A percentile compares a stretch with the other conserved stretches of the same genome.
phyloP scores from a whole-genome alignment of 2,797 vertebrate species.

The Tenualosa thibaudeaui region DNA sequence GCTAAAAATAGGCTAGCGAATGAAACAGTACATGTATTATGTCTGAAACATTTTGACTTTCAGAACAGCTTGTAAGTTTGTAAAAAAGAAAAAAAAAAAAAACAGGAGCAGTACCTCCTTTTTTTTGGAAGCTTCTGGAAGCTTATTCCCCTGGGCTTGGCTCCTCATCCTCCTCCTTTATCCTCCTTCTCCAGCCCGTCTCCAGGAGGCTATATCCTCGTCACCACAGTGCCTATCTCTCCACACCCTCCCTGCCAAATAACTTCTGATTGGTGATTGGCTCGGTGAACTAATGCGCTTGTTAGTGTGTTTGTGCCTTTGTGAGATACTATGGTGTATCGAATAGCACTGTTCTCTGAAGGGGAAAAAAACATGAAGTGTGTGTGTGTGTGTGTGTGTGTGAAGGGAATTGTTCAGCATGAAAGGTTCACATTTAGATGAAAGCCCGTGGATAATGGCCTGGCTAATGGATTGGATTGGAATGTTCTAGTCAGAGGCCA shows the following conservation, averaged over 20 bases:
- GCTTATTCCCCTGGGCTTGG: neutral
- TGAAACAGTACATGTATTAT: neutral
- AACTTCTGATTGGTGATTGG: slow-evolving; percentile 5
- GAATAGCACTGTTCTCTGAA: neutral
- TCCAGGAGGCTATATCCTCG: neutral
- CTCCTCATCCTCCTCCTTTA: neutral
- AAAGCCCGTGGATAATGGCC: slow-evolving; percentile 7
- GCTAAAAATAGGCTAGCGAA: neutral
- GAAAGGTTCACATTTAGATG: slow-evolving; percentile 18
- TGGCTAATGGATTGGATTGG: slow-evolving; percentile 18
- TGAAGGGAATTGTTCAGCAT: slow-evolving; percentile 14
- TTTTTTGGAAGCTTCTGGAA: neutral
- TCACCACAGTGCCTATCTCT: neutral
- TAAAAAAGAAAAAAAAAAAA: neutral
- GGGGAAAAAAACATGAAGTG: neutral
- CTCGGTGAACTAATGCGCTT: neutral
- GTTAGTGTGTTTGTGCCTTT: slow-evolving; percentile 4
- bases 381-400: neutral
- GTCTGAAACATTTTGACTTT: neutral
- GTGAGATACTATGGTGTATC: neutral
- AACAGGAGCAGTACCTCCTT: too few relatives aligned
- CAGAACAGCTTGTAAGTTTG: neutral
- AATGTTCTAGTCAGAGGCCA: slow-evolving; percentile 25
- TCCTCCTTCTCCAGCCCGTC: neutral
- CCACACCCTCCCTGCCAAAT: neutral